Evolutionary conservation across 2,888 invertebrate species (phyloP), one percentile per base, ranked within the genome.

Genomic region (Dinocampus coccinellae): DNA sequence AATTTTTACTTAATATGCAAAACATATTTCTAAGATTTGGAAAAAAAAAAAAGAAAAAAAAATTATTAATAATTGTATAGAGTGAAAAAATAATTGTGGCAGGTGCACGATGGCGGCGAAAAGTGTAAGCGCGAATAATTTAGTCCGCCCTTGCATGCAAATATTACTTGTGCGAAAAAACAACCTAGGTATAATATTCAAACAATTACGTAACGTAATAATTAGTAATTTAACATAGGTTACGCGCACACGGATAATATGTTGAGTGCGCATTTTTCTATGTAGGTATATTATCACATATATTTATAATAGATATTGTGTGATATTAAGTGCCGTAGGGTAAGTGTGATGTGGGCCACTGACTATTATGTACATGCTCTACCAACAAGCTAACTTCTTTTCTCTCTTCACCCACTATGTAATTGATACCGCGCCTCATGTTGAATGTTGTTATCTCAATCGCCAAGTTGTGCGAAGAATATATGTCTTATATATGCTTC

Each of bases 121-220:
- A 76, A 79, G 80, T 77, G 79, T 77, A 80, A 81, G 81, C 78
- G 82, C 83, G 83, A 83, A 83, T 84, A 84, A 85, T 84, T 75
- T 82, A 85, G 81, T 83, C 82, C 81, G 77, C 82, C 84, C 76
- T 76, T 74, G 82, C 81, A 84, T 81, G 84, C 75, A 78, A 77
- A 80, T 78, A 71, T 71, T 77, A 76, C 76, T 75, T 80, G 79
- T 76, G 77, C 73, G 64, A 70, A 75, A 71, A 70, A 76, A 75
- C 69, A 73, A 76, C 77, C 77, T 76, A 66, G 64, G 65, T 74
- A 67, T 83, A 85, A 84, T 83, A 79, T 76, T n/a, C 79, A 78
- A 81, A 81, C 82, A 84, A 85, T 86, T 86, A 84, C 79, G 75
- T 47, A 26, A 69, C 76, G 75, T 81, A 82, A 80, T 82, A 81